Evolutionary conservation across 1,140 invertebrate genomes (phyloP).

Genomic region (Sycophila sp.): DNA sequence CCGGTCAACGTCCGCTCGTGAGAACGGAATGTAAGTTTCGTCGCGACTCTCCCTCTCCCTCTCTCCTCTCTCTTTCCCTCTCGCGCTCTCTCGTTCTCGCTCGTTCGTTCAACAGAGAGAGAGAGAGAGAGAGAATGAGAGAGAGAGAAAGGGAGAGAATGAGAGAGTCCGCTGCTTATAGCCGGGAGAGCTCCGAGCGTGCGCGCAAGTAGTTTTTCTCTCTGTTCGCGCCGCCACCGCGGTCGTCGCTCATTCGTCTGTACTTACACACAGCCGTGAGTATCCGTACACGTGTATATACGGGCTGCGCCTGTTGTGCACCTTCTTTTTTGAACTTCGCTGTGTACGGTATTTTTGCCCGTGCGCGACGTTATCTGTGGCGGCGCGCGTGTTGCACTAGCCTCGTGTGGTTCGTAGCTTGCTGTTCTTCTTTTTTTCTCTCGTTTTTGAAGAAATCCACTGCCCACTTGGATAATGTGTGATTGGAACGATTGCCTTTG

Average conservation of each 20-base stretch:
- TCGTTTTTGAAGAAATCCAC: no score
- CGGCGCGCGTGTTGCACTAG: not conserved
- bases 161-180: slow-evolving; percentile 6
- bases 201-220: slow-evolving; percentile 36
- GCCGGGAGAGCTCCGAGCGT: not conserved
- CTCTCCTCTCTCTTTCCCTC: not conserved
- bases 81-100: slow-evolving; percentile 4
- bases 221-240: slow-evolving; percentile 20
- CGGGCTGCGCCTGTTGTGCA: not conserved
- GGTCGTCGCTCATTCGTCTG: not conserved
- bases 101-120: no score
- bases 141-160: no score
- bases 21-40: slow-evolving; percentile 55
- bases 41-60: slow-evolving; percentile 41
- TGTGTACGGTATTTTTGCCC: no score
- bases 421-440: no score
- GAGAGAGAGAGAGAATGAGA: no score
- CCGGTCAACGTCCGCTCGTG: slow-evolving; percentile 54
- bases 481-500: no score
- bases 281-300: not conserved
- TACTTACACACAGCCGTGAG: not conserved
- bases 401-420: not conserved
- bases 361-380: not conserved
- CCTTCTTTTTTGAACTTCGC: no score
- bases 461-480: no score